phyloP scores from a whole-genome alignment of 53 echinoderm and acorn worm genomes.

The Mesocentrotus franciscanus region DNA sequence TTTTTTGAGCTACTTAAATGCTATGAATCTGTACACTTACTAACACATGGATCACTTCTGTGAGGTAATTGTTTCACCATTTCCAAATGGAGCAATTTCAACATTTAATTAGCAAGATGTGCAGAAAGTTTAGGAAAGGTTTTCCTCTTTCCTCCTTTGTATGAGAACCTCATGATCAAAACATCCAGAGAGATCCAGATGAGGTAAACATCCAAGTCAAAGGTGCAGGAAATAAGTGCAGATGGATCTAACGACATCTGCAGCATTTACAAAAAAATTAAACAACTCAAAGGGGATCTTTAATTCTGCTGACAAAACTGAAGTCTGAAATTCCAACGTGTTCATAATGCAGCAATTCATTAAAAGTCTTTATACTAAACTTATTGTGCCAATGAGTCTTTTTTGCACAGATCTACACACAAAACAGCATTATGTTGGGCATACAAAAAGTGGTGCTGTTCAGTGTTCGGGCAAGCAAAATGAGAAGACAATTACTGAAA shows the following conservation, averaged over 20 bases:
- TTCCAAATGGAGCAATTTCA: neutral
- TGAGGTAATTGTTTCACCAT: neutral
- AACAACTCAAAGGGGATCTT: neutral
- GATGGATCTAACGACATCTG: neutral
- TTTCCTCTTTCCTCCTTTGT: neutral
- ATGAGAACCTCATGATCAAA: neutral
- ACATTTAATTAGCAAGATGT: neutral
- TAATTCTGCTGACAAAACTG: neutral
- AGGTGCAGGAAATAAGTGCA: neutral
- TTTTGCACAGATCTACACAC: no score
- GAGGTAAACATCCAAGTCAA: neutral
- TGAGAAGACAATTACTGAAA: neutral
- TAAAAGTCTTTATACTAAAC: neutral
- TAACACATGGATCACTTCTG: neutral
- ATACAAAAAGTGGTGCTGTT: neutral
- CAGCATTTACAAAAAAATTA: neutral
- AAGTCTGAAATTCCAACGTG: neutral
- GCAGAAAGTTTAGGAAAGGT: neutral
- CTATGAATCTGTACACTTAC: neutral
- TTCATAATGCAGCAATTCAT: neutral
- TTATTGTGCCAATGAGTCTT: no score
- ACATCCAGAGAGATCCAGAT: neutral
- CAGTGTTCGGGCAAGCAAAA: neutral
- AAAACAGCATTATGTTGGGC: no score
- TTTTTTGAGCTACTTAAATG: slow-evolving; percentile 4